Evolutionary conservation across 2,888 invertebrate genomes (phyloP), one percentile per base, ranked within the genome.

Genomic region (Chrysolina americana): DNA sequence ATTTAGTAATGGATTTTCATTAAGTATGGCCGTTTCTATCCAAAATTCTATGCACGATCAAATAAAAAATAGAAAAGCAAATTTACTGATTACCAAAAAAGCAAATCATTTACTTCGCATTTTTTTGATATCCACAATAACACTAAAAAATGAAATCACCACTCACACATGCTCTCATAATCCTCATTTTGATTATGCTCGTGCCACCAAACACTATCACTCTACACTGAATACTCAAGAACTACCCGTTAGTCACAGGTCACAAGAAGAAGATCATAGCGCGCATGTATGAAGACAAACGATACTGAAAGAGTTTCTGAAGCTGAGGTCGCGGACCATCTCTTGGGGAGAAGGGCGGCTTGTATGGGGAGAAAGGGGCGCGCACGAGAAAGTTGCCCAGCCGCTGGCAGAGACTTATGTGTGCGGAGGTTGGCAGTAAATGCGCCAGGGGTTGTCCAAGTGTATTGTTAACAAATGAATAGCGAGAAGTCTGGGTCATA

Each of bases 321-420:
- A 83, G 82, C 80, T 80, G 78, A 74, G 64, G 28, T 63, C 77
- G 78, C 70, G 74, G 77, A 74, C 78, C 62, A 68, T 59, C 68
- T 70, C 65, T 70, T 65, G 56, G 64, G 74, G 78, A 79, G 81
- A 79, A 81, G 81, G 81, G 81, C 78, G 73, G 75, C 64, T 76
- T 80, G 79, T 80, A 81, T 77, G 80, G 84, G 83, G 84, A 83
- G 85, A 86, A 86, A 85, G 85, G 86, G 83, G 85, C 81, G 85
- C 81, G 80, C 78, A 68, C 81, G 78, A 85, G 86, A 86, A 86
- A 86, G 86, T 86, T 85, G 84, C 73, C 79, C 80, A 71, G 76
- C 66, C 74, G 76, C 65, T 74, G 74, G 74, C 76, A 44, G 19
- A 41, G 21, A 17, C 65, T 50, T 47, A 48, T 53, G n/a, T 19